Conservation (phyloP, 2,113 vertebrate genomes). For the Menura novaehollandiae region DNA sequence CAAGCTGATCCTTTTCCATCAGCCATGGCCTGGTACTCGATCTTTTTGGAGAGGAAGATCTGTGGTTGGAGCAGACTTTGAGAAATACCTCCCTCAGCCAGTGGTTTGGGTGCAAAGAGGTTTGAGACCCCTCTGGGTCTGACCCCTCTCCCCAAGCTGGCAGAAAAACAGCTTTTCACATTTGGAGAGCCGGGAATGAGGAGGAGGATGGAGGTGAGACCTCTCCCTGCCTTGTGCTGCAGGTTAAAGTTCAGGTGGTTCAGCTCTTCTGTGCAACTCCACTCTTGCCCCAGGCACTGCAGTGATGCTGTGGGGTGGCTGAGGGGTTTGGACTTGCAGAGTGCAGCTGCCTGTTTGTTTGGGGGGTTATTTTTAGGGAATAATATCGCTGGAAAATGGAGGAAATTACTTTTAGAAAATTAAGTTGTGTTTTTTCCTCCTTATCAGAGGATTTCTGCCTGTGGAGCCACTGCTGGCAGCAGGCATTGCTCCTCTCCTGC, state of each 20-base stretch:
- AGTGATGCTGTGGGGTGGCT: fast-evolving
- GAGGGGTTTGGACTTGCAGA: neutral
- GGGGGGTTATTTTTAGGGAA: neutral
- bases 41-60: neutral
- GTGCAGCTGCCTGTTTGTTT: neutral
- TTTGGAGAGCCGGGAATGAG: neutral
- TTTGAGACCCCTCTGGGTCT: neutral
- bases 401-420: neutral
- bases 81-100: fast-evolving
- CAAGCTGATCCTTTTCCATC: neutral
- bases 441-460: neutral
- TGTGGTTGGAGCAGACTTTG: neutral
- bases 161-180: neutral
- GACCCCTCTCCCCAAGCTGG: neutral
- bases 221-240: neutral
- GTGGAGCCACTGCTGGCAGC: neutral
- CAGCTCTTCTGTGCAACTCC: neutral
- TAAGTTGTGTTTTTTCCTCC: neutral
- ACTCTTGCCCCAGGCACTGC: neutral
- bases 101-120: neutral
- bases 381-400: neutral
- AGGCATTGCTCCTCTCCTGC: neutral
- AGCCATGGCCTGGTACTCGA: neutral
- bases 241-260: neutral
- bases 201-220: neutral